Percentiles rank a stretch among this genome's conserved stretches.
Conservation (phyloP, 2,888 invertebrate genomes). For the Cryptus viduatorius region DNA sequence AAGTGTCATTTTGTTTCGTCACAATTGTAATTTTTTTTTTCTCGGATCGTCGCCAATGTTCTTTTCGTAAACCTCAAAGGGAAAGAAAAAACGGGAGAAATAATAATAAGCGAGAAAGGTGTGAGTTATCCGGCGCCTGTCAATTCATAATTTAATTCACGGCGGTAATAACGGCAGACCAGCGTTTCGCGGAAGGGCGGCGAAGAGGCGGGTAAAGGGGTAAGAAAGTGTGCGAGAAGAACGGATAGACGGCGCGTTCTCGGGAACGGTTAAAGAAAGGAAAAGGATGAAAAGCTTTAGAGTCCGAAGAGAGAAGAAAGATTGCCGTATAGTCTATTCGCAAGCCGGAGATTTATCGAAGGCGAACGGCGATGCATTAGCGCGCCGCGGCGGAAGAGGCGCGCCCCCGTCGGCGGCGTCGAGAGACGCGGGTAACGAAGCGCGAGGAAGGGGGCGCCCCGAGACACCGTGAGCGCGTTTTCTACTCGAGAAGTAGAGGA, state of each 20-base stretch:
- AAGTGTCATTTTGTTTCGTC: not conserved
- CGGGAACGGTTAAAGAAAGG: conserved; percentile 37
- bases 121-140: conserved; percentile 35
- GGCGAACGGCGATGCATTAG: conserved; percentile 80
- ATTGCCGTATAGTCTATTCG: conserved; percentile 69
- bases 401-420: conserved; percentile 69
- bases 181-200: conserved; percentile 48
- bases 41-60: not conserved
- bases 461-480: conserved; percentile 58
- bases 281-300: conserved; percentile 31
- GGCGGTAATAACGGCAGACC: conserved; percentile 71
- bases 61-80: not conserved
- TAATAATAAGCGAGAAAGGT: conserved; percentile 9
- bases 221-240: conserved; percentile 31
- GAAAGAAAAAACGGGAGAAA: not conserved
- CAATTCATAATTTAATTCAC: conserved; percentile 77
- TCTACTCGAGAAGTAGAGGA: conserved; percentile 14
- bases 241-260: not conserved
- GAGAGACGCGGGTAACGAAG: conserved; percentile 78
- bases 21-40: not conserved
- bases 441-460: conserved; percentile 75
- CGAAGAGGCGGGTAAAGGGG: conserved; percentile 7
- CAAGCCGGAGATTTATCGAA: conserved; percentile 78
- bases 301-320: conserved; percentile 6
- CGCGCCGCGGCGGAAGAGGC: conserved; percentile 75